Conservation (phyloP, 2,888 invertebrate genomes). For the Campaea margaritaria region DNA sequence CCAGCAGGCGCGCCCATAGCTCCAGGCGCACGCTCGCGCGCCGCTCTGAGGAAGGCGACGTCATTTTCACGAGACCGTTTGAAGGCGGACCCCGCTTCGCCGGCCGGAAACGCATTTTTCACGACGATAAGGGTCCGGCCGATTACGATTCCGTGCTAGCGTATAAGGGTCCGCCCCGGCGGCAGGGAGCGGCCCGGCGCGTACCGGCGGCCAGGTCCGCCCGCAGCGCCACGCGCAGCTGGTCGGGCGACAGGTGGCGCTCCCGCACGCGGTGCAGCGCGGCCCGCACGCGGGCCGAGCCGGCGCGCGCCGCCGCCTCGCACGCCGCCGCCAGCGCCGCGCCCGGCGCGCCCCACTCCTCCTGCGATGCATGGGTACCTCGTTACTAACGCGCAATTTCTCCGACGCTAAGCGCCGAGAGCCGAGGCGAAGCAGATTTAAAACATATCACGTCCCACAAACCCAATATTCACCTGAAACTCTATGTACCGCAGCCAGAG, state of each 20-base stretch:
- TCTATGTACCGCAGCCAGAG: conserved; percentile 66
- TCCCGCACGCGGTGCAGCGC: conserved; percentile 48
- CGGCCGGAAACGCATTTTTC: not conserved
- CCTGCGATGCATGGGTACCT: too few species aligned
- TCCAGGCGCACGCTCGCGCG: conserved; percentile 41
- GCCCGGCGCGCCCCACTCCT: conserved; percentile 41
- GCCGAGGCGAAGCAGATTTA: too few species aligned
- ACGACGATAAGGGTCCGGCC: too few species aligned
- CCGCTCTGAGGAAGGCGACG: conserved; percentile 33
- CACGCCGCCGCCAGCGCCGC: conserved; percentile 45
- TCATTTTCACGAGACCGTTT: too few species aligned
- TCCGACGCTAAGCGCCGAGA: too few species aligned
- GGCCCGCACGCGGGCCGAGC: conserved; percentile 34
- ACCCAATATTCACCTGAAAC: conserved; percentile 52
- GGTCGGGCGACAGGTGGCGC: conserved; percentile 33
- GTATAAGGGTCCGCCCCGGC: too few species aligned
- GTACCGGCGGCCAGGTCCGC: conserved; percentile 22
- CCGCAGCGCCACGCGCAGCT: conserved; percentile 37
- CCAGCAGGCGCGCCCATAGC: conserved; percentile 59
- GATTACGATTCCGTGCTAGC: too few species aligned
- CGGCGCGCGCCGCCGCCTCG: conserved; percentile 31
- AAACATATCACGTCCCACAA: too few species aligned
- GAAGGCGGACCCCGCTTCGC: too few species aligned
- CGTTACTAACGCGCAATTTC: too few species aligned
- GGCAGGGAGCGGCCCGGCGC: too few species aligned